Evolutionary conservation across 2,797 vertebrate genomes (phyloP), one percentile per base, ranked within the genome.

Genomic region (Bryconaethiops microstoma): DNA sequence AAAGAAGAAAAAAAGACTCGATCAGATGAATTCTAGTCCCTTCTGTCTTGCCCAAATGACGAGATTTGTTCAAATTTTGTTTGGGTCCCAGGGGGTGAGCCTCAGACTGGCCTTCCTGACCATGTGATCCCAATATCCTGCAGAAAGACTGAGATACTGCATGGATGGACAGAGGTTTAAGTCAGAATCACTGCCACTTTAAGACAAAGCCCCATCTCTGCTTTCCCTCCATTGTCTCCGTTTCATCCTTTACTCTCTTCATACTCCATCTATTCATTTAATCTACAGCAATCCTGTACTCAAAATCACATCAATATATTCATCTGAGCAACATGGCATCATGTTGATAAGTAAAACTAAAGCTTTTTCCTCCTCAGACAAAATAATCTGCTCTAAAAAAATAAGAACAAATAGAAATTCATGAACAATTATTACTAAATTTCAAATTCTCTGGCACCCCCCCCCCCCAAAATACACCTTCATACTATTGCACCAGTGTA

Each of bases 401-500:
- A 65, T 19, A 89, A 62, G 84, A 88, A 78, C 72, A 78, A 68
- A 88, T 79, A 52, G 45, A 55, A 80, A 86, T 57, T 42, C n/a
- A 57, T 42, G 19, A 74, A 59, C 71, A 74, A 60, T 40, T 74
- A 40, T 42, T 59, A 59, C 35, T 74, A 3, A 40, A 23, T 12
- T 74, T 40, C 83, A 79, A 86, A 69, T 77, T 80, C 13, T 85
- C 74, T 71, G 77, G 29, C 82, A 78, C 88, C 89, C 85, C 65
- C 52, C 35, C 2, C 35, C 35, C 35, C 35, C 35, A 2, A 50
- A 80, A 74, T 17, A 77, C 72, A 78, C 84, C 85, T 79, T 86
- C 83, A 40, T 54, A 82, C 82, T 83, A 79, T 82, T 52, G 84
- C 81, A 90, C 77, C 89, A 88, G 86, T 84, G 80, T 85, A 76